Percentiles rank a stretch among this genome's conserved stretches.
These are phyloP conservation scores for Myrmophylax atrothorax DNA, from an alignment of 2,113 vertebrate species.

Conservation along the genomic window DNA sequence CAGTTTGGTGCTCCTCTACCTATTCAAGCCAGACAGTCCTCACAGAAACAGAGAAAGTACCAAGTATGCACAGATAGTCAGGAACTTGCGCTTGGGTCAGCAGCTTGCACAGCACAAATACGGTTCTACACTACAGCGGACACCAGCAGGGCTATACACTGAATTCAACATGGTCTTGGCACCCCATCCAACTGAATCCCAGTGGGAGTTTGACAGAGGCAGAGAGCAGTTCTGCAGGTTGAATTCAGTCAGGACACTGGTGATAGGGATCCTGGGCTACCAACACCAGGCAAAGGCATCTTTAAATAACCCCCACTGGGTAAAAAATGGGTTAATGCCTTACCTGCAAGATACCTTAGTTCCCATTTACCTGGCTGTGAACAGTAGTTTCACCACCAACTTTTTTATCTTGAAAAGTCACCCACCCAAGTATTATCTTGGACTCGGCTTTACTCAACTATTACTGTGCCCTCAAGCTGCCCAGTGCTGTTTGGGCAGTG, in stretches of 20 bases:
- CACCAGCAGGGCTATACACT: background rate
- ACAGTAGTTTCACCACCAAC: background rate
- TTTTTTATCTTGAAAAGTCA: background rate
- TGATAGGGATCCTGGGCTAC: background rate
- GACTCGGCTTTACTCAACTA: background rate
- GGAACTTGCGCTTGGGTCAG: background rate
- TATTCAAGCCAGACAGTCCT: background rate
- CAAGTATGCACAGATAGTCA: background rate
- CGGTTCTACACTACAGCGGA: background rate
- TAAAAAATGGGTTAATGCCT: background rate
- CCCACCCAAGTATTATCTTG: background rate
- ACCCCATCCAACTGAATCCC: background rate
- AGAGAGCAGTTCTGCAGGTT: background rate
- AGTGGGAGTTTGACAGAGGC: background rate
- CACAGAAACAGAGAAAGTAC: background rate
- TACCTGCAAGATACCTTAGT: background rate
- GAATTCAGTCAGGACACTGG: background rate
- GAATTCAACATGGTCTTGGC: background rate
- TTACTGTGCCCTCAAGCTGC: background rate
- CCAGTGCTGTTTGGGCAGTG: accelerated
- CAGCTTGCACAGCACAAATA: background rate
- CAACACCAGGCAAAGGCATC: background rate
- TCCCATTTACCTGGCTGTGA: background rate
- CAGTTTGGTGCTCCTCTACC: background rate
- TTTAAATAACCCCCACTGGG: background rate